Percentiles rank a stretch among this genome's conserved stretches.
Conservation (phyloP, 2,888 invertebrate species). For the Octodonta nipae region DNA sequence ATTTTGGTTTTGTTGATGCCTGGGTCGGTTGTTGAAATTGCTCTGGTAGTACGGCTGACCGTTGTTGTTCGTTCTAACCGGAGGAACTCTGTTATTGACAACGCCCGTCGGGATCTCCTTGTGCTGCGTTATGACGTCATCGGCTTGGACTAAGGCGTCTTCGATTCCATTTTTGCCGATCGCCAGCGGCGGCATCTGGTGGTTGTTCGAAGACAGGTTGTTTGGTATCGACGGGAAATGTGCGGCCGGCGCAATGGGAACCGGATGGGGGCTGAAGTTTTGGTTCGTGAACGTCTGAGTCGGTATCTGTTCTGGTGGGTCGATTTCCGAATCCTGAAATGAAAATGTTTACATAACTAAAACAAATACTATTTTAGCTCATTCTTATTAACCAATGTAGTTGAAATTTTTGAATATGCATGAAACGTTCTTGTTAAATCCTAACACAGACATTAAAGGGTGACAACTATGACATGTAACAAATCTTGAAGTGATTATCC, state of each 20-base stretch:
- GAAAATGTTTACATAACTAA: no score
- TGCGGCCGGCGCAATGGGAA: constrained; percentile 43
- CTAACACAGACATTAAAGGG: no score
- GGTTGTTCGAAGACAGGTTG: constrained; percentile 22
- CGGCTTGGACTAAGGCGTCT: constrained; percentile 34
- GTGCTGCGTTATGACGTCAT: constrained; percentile 11
- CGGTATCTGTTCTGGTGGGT: constrained; percentile 56
- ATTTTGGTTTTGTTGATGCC: constrained; percentile 19
- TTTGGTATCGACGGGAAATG: constrained; percentile 17
- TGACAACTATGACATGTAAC: no score
- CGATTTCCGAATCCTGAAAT: constrained; percentile 61
- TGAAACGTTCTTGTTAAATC: no score
- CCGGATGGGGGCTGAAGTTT: constrained; percentile 45
- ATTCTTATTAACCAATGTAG: no score
- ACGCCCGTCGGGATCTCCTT: constrained; percentile 17
- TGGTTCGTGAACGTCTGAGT: constrained; percentile 79
- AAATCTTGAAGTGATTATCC: no score
- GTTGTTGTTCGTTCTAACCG: constrained; percentile 17
- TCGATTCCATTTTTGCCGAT: constrained; percentile 18
- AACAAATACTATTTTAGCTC: no score
- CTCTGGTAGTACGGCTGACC: constrained; percentile 31
- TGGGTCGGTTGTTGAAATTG: constrained; percentile 27
- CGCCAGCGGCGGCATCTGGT: constrained; percentile 22
- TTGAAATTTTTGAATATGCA: no score
- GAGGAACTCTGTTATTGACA: constrained; percentile 15